Evolutionary conservation across 2,797 vertebrate genomes (phyloP).

Genomic region (Mormyrops attenuatus): DNA sequence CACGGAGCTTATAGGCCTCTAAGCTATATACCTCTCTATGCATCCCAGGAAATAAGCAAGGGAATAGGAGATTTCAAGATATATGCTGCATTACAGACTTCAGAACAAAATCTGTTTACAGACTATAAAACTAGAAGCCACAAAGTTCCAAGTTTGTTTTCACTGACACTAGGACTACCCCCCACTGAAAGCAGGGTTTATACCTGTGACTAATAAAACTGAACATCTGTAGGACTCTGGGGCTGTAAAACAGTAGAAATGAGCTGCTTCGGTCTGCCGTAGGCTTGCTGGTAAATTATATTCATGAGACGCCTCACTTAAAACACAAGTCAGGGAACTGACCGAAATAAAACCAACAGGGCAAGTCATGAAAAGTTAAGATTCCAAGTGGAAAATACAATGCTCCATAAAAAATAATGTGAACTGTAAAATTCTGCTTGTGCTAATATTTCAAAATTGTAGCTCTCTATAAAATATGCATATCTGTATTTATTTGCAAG

Average conservation of each 20-base stretch:
- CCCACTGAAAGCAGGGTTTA: not conserved
- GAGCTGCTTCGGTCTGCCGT: not conserved
- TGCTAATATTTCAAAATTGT: slow-evolving; percentile 73
- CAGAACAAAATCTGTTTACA: not conserved
- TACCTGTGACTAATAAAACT: slow-evolving; percentile 19
- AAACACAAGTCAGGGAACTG: slow-evolving; percentile 36
- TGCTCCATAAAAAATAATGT: slow-evolving; percentile 70
- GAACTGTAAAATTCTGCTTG: slow-evolving; percentile 68
- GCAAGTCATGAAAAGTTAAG: slow-evolving; percentile 63
- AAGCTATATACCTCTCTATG: not conserved
- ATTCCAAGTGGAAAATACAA: slow-evolving; percentile 69
- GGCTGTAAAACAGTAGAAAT: slow-evolving; percentile 17
- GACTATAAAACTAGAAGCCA: not conserved
- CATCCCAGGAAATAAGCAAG: not conserved
- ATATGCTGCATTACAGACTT: not conserved
- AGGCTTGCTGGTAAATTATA: slow-evolving; percentile 17
- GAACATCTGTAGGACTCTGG: slow-evolving; percentile 1
- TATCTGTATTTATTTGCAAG: slow-evolving; percentile 75
- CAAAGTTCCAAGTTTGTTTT: slow-evolving; percentile 16
- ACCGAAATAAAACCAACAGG: slow-evolving; percentile 53
- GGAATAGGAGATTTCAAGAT: not conserved
- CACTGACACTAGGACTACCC: not conserved
- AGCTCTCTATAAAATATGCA: slow-evolving; percentile 69
- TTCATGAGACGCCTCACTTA: slow-evolving; percentile 20
- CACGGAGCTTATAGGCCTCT: not conserved